Percentiles rank a stretch among this genome's conserved stretches.
phyloP scores from a whole-genome alignment of 2,888 invertebrate genomes.

The Drosophila kanekoi region DNA sequence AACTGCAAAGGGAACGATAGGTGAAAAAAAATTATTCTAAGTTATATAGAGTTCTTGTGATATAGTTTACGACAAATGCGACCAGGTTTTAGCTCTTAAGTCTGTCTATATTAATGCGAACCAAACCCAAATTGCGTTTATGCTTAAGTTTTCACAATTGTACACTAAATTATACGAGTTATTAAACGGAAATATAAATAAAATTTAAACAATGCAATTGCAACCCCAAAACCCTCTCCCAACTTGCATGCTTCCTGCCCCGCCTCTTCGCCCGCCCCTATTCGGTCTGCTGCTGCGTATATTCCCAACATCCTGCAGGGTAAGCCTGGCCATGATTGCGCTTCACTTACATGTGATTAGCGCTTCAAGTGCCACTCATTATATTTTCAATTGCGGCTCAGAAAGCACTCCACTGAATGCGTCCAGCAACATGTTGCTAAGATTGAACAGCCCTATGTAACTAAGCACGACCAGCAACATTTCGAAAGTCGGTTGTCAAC shows the following conservation, averaged over 20 bases:
- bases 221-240: constrained; percentile 49
- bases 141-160: constrained; percentile 59
- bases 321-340: constrained; percentile 31
- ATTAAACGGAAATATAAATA: constrained; percentile 47
- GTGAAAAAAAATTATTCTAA: constrained; percentile 57
- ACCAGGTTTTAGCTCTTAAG: constrained; percentile 36
- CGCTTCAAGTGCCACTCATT: constrained; percentile 73
- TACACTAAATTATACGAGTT: constrained; percentile 46
- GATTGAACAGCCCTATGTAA: background rate
- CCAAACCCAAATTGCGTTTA: constrained; percentile 36
- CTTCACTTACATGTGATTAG: constrained; percentile 75
- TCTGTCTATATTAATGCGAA: constrained; percentile 21
- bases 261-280: constrained; percentile 27
- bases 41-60: constrained; percentile 53
- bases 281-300: constrained; percentile 20
- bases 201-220: constrained; percentile 55
- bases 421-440: constrained; percentile 8
- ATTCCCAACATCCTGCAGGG: constrained; percentile 48
- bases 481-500: background rate
- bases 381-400: constrained; percentile 72
- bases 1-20: constrained; percentile 75
- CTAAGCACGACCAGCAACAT: background rate
- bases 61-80: constrained; percentile 57
- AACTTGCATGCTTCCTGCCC: constrained; percentile 5
- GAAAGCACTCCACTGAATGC: constrained; percentile 37